Evolutionary conservation across 2,888 invertebrate genomes (phyloP).

Genomic region (Cephus nigrinus): DNA sequence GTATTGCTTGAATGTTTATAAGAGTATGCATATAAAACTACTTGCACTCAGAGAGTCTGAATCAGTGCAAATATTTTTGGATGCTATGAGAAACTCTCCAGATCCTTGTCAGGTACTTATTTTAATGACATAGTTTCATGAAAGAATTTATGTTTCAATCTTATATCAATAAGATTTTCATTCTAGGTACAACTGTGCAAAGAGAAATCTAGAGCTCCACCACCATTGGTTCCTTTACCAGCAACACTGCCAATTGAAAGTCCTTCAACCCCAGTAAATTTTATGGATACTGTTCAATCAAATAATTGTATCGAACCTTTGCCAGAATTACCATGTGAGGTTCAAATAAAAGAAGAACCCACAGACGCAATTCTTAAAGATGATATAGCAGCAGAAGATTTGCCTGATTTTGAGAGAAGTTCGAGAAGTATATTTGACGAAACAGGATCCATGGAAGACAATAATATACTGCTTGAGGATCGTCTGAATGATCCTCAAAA

Average conservation of each 20-base stretch:
- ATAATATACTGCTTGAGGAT: conserved; percentile 22
- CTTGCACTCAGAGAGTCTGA: conserved; percentile 38
- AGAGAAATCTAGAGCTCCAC: conserved; percentile 54
- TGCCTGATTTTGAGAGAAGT: neutral
- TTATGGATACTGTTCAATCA: conserved; percentile 16
- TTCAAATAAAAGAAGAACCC: conserved; percentile 53
- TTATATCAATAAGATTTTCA: neutral
- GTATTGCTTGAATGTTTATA: conserved; percentile 51
- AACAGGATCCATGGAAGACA: conserved; percentile 13
- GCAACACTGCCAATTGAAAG: conserved; percentile 38
- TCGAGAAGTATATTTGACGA: conserved; percentile 1
- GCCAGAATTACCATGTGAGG: conserved; percentile 53
- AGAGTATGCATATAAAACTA: conserved; percentile 48
- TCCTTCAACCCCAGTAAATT: conserved; percentile 22
- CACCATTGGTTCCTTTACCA: conserved; percentile 54
- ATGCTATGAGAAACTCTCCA: conserved; percentile 55
- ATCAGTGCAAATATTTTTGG: conserved; percentile 50
- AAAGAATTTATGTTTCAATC: neutral
- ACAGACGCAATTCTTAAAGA: conserved; percentile 16
- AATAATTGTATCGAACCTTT: conserved; percentile 39
- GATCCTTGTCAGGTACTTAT: conserved; percentile 55
- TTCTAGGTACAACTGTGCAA: conserved; percentile 53
- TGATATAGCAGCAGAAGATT: conserved; percentile 13
- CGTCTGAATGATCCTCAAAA: conserved; percentile 10
- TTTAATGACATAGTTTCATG: neutral